Evolutionary conservation across 2,888 invertebrate species (phyloP).

Genomic region (Apodemia mormo): DNA sequence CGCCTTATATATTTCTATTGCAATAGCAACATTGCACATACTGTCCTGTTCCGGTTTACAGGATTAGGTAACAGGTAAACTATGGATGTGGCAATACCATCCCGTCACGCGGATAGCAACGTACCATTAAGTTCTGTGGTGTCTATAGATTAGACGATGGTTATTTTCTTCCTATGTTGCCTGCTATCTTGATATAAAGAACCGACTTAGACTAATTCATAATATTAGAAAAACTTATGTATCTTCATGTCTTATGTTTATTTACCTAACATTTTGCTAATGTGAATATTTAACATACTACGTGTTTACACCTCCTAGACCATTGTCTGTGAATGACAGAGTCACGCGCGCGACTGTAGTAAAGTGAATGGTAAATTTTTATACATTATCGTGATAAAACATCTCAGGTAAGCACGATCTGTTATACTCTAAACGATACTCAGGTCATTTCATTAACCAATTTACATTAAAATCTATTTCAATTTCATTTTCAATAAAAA

Average conservation of each 20-base stretch:
- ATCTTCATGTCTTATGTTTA: not conserved
- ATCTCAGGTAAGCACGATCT: slow-evolving; percentile 12
- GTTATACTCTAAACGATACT: slow-evolving; percentile 11
- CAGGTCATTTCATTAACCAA: not conserved
- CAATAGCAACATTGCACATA: no score
- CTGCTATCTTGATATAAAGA: no score
- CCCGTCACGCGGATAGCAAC: no score
- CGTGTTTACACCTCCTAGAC: slow-evolving; percentile 2
- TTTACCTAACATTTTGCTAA: not conserved
- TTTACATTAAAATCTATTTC: slow-evolving; percentile 24
- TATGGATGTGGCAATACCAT: no score
- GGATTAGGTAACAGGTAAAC: no score
- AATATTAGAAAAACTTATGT: not conserved
- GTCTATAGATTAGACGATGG: no score
- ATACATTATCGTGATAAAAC: not conserved
- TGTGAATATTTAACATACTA: not conserved
- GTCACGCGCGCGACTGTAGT: slow-evolving; percentile 21
- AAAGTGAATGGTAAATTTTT: not conserved
- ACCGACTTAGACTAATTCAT: no score
- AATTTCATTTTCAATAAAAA: slow-evolving; percentile 42
- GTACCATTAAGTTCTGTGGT: no score
- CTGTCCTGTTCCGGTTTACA: no score
- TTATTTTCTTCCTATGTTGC: no score
- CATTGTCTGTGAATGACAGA: slow-evolving; percentile 16
- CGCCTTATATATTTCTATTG: no score